Percentiles rank a stretch among this genome's conserved stretches.
phyloP scores from a whole-genome alignment of 2,797 vertebrate genomes.

The Silurus lanzhouensis region DNA sequence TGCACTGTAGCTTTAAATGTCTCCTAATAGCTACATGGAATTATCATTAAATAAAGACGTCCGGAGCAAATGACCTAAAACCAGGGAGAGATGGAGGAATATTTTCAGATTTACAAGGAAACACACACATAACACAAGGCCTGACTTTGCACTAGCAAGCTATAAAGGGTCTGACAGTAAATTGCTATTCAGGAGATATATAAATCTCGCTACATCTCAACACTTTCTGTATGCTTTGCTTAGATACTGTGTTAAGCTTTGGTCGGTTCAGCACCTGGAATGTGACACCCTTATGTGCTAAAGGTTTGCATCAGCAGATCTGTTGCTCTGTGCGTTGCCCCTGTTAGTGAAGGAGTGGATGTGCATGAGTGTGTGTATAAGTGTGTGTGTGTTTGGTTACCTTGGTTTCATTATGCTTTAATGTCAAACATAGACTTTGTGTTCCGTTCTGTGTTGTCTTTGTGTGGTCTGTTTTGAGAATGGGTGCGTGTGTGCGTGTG shows the following conservation, averaged over 20 bases:
- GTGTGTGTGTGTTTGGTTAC: neutral
- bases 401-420: neutral
- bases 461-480: neutral
- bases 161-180: neutral
- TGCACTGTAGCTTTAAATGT: neutral
- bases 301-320: constrained; percentile 55
- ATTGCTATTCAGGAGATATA: neutral
- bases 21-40: too few species aligned
- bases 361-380: neutral
- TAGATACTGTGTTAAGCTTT: constrained; percentile 44
- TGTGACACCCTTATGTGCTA: constrained; percentile 61
- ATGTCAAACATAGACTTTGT: neutral
- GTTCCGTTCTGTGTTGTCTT: neutral
- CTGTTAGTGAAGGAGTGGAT: neutral
- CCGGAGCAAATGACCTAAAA: neutral
- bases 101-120: neutral
- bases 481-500: neutral
- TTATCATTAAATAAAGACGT: neutral
- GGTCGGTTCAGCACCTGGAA: constrained; percentile 54
- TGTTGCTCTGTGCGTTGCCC: constrained; percentile 27
- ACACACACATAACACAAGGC: neutral
- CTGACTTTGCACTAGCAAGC: neutral
- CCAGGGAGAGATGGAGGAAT: neutral
- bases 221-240: constrained; percentile 17
- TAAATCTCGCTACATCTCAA: neutral